Percentiles rank a stretch among this genome's conserved stretches.
These are phyloP conservation scores for Chroicocephalus ridibundus DNA, from an alignment of 2,113 vertebrate species.

Conservation along the genomic window DNA sequence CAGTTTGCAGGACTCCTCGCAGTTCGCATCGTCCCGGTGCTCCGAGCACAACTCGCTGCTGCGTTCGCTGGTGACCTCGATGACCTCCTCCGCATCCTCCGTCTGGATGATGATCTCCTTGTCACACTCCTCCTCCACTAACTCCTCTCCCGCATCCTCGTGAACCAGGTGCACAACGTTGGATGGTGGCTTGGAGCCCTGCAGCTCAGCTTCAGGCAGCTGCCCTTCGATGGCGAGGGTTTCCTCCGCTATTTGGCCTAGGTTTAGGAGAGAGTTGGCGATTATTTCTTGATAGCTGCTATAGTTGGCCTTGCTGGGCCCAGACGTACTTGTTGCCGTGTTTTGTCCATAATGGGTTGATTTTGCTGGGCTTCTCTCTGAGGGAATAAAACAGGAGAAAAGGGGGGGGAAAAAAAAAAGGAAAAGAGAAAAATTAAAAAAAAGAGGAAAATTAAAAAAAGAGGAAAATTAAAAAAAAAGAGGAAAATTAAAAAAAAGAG, in stretches of 20 bases:
- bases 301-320: slow-evolving; percentile 73
- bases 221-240: slow-evolving; percentile 64
- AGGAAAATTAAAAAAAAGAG: no score
- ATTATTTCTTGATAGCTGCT: slow-evolving; percentile 85
- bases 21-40: background rate
- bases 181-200: slow-evolving; percentile 24
- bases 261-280: slow-evolving; percentile 87
- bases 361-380: slow-evolving; percentile 67
- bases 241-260: slow-evolving; percentile 80
- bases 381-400: background rate
- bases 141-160: slow-evolving; percentile 51
- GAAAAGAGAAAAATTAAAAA: background rate
- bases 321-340: background rate
- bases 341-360: slow-evolving; percentile 44
- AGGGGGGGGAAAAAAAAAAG: background rate
- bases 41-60: slow-evolving; percentile 62
- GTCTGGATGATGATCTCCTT: slow-evolving; percentile 77
- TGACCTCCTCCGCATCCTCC: slow-evolving; percentile 72
- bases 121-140: slow-evolving; percentile 71
- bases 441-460: background rate
- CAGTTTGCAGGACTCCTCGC: slow-evolving; percentile 54
- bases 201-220: slow-evolving; percentile 43
- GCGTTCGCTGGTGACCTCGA: slow-evolving; percentile 72
- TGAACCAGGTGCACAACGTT: slow-evolving; percentile 54
- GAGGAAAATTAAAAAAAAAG: no score